These are phyloP conservation scores for Mixornis gularis DNA, from an alignment of 2,113 vertebrate genomes.

Conservation along the genomic window DNA sequence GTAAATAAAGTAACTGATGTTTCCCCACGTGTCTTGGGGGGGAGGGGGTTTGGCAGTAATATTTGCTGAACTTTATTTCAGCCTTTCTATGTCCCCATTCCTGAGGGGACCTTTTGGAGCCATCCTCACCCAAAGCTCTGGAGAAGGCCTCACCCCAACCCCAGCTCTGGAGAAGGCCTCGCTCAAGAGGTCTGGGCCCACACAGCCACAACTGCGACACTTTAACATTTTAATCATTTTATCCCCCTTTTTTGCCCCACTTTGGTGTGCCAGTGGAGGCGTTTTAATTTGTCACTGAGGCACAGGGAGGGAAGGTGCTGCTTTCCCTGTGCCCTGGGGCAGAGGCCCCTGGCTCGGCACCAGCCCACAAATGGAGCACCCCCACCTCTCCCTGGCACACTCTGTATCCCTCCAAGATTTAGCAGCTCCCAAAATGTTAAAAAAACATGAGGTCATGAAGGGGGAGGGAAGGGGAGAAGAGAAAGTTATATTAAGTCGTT, in stretches of 20 bases:
- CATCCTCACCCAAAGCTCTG: not conserved
- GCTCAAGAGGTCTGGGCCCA: not conserved
- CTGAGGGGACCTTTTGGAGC: not conserved
- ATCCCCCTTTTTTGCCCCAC: not conserved
- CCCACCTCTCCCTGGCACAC: not conserved
- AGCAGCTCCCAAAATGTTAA: not conserved
- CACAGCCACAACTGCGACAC: rapidly evolving
- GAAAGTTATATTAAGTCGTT: constrained; percentile 15
- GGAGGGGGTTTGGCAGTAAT: not conserved
- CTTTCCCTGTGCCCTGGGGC: not conserved
- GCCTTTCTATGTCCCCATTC: not conserved
- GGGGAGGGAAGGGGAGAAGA: not conserved
- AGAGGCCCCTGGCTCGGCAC: not conserved
- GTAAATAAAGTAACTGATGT: not conserved
- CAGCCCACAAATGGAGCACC: not conserved
- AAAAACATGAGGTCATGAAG: not conserved
- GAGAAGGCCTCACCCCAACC: not conserved
- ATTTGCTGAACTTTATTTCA: not conserved
- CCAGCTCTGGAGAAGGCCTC: not conserved
- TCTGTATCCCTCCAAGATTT: not conserved
- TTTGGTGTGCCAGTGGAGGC: not conserved
- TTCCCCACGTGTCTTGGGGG: not conserved
- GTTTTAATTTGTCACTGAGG: not conserved
- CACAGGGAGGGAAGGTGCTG: not conserved
- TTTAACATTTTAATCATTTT: not conserved